Evolutionary conservation across 2,797 vertebrate species (phyloP), one percentile per base, ranked within the genome.

Genomic region (Gobio occitaniae): DNA sequence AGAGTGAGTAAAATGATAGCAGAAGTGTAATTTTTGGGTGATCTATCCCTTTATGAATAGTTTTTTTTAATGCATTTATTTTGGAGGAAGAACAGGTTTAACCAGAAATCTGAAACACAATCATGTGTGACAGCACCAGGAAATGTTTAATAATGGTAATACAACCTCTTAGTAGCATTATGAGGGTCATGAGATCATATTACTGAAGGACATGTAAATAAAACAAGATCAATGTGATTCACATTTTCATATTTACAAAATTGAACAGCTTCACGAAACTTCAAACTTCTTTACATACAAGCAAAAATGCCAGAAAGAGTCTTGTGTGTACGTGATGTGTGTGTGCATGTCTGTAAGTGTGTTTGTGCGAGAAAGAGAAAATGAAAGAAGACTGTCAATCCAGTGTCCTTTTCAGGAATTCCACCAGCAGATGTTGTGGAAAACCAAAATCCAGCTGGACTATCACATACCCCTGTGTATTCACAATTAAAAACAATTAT

Each of bases 381-480:
- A 44, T 89, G 86, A 38, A 74, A 41, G 52, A 56, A 25, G 48
- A 69, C 6, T 9, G 54, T 91, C 86, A 93, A 77, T 96, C 93
- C 10, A 95, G 86, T 6, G 92, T 89, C 72, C 88, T 95, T 88
- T 88, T 93, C 50, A 98, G 94, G 87, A 98, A 97, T 44, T 96
- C 93, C 15, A 96, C 95, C 7, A 98, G 94, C 85, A 97, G 92
- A 89, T 97, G 96, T 78, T 96, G 95, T 0, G 97, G 96, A 89
- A 98, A 97, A 32, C 94, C 95, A 82, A 98, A 98, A 88, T 97
- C 96, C 94, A 97, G 92, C 87, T 96, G 95, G 25, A 96, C 90
- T 21, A 96, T 84, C 63, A 95, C 54, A 6, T 93, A 97, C 56
- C 96, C 96, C 97, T 97, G 80, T 8, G 90, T 77, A 44, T 5